Percentiles rank a stretch among this genome's conserved stretches.
phyloP scores from a whole-genome alignment of 2,888 invertebrate species.

The Elegia similella region DNA sequence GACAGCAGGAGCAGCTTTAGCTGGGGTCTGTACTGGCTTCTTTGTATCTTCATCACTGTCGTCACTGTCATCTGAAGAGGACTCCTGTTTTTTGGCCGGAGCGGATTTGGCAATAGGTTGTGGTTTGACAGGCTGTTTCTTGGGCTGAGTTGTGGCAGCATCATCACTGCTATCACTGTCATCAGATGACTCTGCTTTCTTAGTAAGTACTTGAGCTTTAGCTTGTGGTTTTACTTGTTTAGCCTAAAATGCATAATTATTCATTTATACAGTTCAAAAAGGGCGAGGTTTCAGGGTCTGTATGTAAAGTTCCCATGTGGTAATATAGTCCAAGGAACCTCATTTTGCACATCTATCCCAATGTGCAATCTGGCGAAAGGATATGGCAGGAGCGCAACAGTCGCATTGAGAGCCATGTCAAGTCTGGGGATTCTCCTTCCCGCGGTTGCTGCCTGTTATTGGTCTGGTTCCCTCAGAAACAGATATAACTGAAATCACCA shows the following conservation, averaged over 20 bases:
- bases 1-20: slow-evolving; percentile 30
- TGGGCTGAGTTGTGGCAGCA: slow-evolving; percentile 45
- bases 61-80: slow-evolving; percentile 46
- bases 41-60: slow-evolving; percentile 39
- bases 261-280: not conserved
- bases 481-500: too few species aligned
- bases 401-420: too few species aligned
- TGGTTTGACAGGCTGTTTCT: slow-evolving; percentile 33
- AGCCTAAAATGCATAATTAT: slow-evolving; percentile 21
- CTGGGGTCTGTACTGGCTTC: slow-evolving; percentile 23
- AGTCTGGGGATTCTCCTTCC: too few species aligned
- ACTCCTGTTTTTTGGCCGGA: slow-evolving; percentile 30
- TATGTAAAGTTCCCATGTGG: too few species aligned
- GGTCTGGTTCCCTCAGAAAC: too few species aligned
- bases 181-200: slow-evolving; percentile 59
- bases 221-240: slow-evolving; percentile 43
- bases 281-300: too few species aligned
- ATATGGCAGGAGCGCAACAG: too few species aligned
- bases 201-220: slow-evolving; percentile 34
- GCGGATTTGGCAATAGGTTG: slow-evolving; percentile 23
- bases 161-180: slow-evolving; percentile 57
- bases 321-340: too few species aligned
- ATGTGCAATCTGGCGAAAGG: too few species aligned
- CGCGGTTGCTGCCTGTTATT: too few species aligned
- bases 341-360: too few species aligned